phyloP scores from a whole-genome alignment of 1,140 invertebrate species.

The Globodera ellingtonae region DNA sequence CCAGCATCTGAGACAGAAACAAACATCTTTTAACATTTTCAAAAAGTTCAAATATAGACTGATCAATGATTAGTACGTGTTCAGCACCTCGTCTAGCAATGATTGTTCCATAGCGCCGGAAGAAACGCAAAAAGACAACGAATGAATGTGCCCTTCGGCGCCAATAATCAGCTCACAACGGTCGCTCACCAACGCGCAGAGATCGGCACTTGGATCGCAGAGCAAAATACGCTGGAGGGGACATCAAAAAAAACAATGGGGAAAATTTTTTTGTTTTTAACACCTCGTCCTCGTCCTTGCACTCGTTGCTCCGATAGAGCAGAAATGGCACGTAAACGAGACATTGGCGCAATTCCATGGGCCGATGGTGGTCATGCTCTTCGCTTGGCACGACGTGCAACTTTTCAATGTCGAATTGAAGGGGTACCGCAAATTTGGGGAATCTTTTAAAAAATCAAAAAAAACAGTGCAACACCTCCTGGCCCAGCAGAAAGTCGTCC shows the following conservation, averaged over 20 bases:
- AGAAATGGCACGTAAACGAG: conserved; percentile 38
- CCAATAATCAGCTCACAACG: conserved; percentile 39
- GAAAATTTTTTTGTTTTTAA: neutral
- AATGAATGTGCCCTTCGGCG: conserved; percentile 26
- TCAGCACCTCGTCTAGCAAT: conserved; percentile 25
- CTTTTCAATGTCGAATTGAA: conserved; percentile 41
- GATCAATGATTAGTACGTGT: no score
- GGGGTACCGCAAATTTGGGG: neutral
- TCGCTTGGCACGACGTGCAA: conserved; percentile 5
- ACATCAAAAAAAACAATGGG: neutral
- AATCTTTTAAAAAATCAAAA: neutral
- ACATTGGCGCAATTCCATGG: conserved; percentile 15
- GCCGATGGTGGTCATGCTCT: neutral
- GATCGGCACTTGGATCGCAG: conserved; percentile 35
- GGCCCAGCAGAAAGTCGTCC: conserved; percentile 35
- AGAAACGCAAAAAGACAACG: conserved; percentile 20
- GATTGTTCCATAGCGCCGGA: conserved; percentile 17
- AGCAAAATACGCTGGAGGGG: conserved; percentile 26
- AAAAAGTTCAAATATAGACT: neutral
- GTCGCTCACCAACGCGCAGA: conserved; percentile 30
- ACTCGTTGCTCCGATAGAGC: conserved; percentile 29
- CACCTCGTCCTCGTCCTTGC: conserved; percentile 15
- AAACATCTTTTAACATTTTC: neutral
- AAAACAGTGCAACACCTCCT: conserved; percentile 5
- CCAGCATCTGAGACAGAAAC: neutral